These are phyloP conservation scores for Hormaphis cornu DNA, from an alignment of 1,140 invertebrate genomes.

Conservation along the genomic window DNA sequence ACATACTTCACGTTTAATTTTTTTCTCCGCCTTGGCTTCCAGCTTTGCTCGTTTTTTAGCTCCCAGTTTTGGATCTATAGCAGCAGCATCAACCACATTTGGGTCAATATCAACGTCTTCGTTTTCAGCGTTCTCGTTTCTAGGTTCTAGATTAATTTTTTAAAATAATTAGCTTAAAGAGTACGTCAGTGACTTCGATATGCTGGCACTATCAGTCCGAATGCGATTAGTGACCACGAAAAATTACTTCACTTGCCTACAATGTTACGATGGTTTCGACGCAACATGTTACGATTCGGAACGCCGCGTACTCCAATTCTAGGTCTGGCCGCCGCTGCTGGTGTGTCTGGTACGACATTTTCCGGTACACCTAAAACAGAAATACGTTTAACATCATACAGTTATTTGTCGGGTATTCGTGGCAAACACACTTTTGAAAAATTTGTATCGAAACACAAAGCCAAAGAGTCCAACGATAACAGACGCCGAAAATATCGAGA, in stretches of 20 bases:
- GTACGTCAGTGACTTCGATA: too few relatives aligned
- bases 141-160: not conserved
- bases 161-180: not conserved
- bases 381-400: not conserved
- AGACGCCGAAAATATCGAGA: constrained; percentile 32
- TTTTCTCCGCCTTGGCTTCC: constrained; percentile 85
- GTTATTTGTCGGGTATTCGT: not conserved
- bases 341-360: not conserved
- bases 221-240: too few relatives aligned
- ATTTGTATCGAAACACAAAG: constrained; percentile 33
- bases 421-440: not conserved
- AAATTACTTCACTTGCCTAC: not conserved
- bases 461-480: constrained; percentile 34
- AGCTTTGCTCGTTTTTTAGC: constrained; percentile 85
- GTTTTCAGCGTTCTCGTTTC: constrained; percentile 26
- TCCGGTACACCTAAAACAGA: not conserved
- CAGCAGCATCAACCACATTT: not conserved
- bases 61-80: constrained; percentile 62
- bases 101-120: constrained; percentile 35
- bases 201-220: too few relatives aligned
- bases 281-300: not conserved
- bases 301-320: not conserved
- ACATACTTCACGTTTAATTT: constrained; percentile 62
- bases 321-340: not conserved
- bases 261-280: not conserved